Base-by-base conservation (phyloP, 2,113 vertebrate species). In the Hepsetus odoe region DNA sequence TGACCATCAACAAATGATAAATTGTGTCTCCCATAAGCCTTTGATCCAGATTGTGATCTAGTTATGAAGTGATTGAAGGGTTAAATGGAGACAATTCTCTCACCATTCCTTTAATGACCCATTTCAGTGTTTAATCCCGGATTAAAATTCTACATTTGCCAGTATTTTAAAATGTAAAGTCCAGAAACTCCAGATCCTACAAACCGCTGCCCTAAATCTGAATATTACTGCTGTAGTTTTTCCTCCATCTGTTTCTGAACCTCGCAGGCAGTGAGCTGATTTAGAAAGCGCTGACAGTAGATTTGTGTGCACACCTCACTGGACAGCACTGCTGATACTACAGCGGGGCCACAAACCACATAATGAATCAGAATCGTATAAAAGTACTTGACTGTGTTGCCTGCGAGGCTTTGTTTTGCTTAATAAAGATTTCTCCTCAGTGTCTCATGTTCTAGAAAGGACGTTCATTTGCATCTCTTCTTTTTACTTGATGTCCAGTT, bases 221-320 rank as follows among this genome's bases (percentile, higher is more conserved):
- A 59, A 22, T 46, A 61, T 16, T 46, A 12, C 49, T n/a, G 58
- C 32, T 20, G 46, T 40, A 61, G 22, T 46, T 53, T 58, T 42
- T 16, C 5, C 56, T 70, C 65, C 71, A 81, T 76, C 74, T 83
- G 78, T 66, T 69, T 77, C 26, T 42, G 72, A 56, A 73, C 71
- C 53, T 44, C 55, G 78, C 69, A 53, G 76, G 58, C 53, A 78
- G 66, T 72, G 38, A 42, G 35, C 53, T 80, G 53, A 42, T 62
- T 28, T 81, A 46, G 67, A 88, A 90, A 86, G 80, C 65, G 88
- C 83, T 86, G 86, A 89, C 84, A 77, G 82, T 82, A 86, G 82
- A 59, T 83, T 83, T 77, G 72, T 53, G 79, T 83, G 72, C 81
- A 81, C 79, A 80, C 85, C 85, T 79, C 85, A 86, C 6, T 79